These are phyloP conservation scores for Drosophila dives DNA, from an alignment of 2,888 invertebrate species.

Conservation along the genomic window DNA sequence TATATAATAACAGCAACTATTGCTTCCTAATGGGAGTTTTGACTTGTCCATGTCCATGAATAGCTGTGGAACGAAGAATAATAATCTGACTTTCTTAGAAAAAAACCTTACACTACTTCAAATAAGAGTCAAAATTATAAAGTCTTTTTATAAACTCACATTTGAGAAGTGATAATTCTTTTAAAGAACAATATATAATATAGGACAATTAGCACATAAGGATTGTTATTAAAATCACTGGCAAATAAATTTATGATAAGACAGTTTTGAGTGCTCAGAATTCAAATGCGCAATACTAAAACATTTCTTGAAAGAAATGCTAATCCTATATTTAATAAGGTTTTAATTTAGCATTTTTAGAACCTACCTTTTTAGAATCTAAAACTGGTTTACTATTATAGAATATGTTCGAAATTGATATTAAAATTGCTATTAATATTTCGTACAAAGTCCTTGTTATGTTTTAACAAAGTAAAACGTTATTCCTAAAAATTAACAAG, in stretches of 20 bases:
- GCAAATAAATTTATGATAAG: background rate
- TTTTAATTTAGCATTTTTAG: background rate
- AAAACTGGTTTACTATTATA: background rate
- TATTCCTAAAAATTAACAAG: background rate
- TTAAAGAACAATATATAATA: background rate
- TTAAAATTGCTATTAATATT: background rate
- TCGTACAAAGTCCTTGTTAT: background rate
- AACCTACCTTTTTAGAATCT: background rate
- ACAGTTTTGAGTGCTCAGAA: background rate
- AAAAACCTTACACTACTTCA: background rate
- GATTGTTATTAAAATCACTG: background rate
- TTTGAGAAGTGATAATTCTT: background rate
- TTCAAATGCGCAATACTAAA: background rate
- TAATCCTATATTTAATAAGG: background rate
- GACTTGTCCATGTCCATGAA: background rate
- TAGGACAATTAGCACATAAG: background rate
- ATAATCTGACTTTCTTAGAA: background rate
- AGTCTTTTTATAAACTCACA: background rate
- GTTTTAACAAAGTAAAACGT: background rate
- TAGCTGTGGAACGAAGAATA: background rate
- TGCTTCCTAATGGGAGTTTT: slow-evolving; percentile 13
- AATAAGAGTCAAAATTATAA: background rate
- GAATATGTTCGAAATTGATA: background rate
- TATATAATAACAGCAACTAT: slow-evolving; percentile 4
- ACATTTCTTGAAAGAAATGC: background rate